A percentile compares a stretch with the other conserved stretches of the same genome.
Conservation (phyloP, 64 coral and sea anemone species). For the Stylophora pistillata region DNA sequence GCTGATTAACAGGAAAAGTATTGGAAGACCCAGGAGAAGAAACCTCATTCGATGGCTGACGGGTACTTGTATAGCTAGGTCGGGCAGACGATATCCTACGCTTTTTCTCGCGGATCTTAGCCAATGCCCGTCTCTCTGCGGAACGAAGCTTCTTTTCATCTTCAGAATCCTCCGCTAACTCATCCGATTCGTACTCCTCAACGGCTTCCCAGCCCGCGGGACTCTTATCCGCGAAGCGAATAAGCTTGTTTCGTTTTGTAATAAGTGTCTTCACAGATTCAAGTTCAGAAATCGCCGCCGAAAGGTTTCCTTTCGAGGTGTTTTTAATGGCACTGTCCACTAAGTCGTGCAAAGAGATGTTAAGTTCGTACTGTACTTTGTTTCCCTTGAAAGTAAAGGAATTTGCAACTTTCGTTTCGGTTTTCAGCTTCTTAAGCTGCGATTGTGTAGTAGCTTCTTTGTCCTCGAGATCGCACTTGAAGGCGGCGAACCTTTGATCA, state of each 20-base stretch:
- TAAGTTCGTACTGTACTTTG: constrained; percentile 62
- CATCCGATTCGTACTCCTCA: constrained; percentile 54
- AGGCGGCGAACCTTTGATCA: constrained; percentile 37
- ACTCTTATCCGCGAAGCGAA: constrained; percentile 61
- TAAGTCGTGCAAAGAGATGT: constrained; percentile 21
- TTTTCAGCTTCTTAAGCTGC: constrained; percentile 62
- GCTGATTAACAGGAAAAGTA: constrained; percentile 38
- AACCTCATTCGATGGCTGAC: constrained; percentile 14
- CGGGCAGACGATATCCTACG: neutral
- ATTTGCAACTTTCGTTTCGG: constrained; percentile 46
- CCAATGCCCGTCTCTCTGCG: constrained; percentile 45
- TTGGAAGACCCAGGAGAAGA: constrained; percentile 27
- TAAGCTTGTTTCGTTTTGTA: constrained; percentile 54
- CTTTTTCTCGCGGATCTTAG: constrained; percentile 49
- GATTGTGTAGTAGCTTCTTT: constrained; percentile 12
- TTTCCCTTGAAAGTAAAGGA: constrained; percentile 65
- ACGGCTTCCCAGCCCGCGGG: constrained; percentile 50
- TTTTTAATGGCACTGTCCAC: constrained; percentile 8
- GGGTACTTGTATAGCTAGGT: constrained; percentile 11
- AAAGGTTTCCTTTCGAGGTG: constrained; percentile 24
- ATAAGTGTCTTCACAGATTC: constrained; percentile 18
- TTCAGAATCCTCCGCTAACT: constrained; percentile 48
- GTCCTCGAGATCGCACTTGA: constrained; percentile 56
- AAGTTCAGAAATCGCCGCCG: neutral
- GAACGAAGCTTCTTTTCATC: constrained; percentile 56